Base-by-base conservation (phyloP, 1,140 invertebrate species). In the Diachasma alloeum region DNA sequence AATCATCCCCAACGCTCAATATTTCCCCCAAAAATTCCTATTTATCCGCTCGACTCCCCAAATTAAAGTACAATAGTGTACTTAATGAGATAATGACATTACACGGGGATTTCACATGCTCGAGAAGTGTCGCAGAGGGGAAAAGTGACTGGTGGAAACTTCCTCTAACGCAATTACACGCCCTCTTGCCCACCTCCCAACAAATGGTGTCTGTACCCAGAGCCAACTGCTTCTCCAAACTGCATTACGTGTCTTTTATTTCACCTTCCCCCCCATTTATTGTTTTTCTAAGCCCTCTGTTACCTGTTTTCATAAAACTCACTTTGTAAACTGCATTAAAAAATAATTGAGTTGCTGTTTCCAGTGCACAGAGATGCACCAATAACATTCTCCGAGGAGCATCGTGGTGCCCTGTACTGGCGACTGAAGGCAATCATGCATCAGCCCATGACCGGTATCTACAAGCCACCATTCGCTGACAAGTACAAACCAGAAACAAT, bases 131-230 rank as follows among this genome's bases (percentile, higher is more conserved):
- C 48, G 48, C 48, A 53, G 59, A 63, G 59, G 59, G 59, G 59
- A 63, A 63, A 63, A 63, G 22, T 31, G 59, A 63, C 59, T 63
- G n/a, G 37, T 48, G 26, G 53, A 48, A 67, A 76, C 71, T 48
- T 74, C 53, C 63, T 70, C 75, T 81, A 82, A 84, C 77, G 79
- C 74, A 84, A 85, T 84, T 84, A 84, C 77, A 83, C 75, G 67
- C 63, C 66, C 78, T 74, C 80, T 78, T 78, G 80, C 74, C 39
- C 72, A 46, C 71, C 26, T 80, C 66, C 59, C 39, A 74, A 73
- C 74, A 78, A 80, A 82, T 59, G 36, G 48, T 37, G 71, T 73
- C 71, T 73, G 48, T 24, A 6, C 48, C 31, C 13, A 13, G 39
- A 19, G 53, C 53, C n/a, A 56, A 59, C 53, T 73, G 36, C 53